Base-by-base conservation (phyloP, 2,888 invertebrate species). In the Polia nebulosa region DNA sequence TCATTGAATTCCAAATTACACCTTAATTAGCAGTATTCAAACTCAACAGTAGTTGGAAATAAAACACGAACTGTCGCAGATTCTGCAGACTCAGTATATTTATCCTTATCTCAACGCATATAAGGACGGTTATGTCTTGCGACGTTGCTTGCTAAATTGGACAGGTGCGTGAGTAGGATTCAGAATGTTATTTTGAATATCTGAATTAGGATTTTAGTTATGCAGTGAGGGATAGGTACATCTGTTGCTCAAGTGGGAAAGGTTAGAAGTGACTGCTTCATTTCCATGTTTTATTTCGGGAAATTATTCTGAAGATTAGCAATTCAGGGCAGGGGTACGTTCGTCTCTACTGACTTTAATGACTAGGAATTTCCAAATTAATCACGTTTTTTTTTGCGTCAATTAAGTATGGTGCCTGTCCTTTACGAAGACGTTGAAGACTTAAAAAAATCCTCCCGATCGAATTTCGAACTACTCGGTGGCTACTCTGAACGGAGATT, bases 1-100 rank as follows among this genome's bases (percentile, higher is more conserved):
- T 51, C 45, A 63, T 62, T 59, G 29, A 47, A 65, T 58, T 27
- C 44, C n/a, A 45, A 78, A 72, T 72, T 55, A 65, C 51, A 63
- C 27, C 65, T n/a, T 73, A 59, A 78, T 73, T 73, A 76, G 44
- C 51, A 27, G 61, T 55, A 72, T 76, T 76, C 39, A 72, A 72
- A 39, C 34, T 32, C 32, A 36, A 22, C 53, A 56, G 25, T 77
- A 59, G 74, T 76, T 72, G 20, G 39, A 41, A 60, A 52, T 58
- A 55, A 65, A 63, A 58, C 39, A 51, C 39, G 34, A 13, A 27
- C 59, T 11, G 39, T 27, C 9, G n/a, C 34, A 41, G 49, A 63
- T 60, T 60, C 39, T 11, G n/a, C n/a, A n/a, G n/a, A n/a, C n/a
- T n/a, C n/a, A n/a, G n/a, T 0, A 41, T 29, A 63, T 39, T 52